These are phyloP conservation scores for Vanessa tameamea DNA, from an alignment of 1,140 invertebrate genomes.

Conservation along the genomic window DNA sequence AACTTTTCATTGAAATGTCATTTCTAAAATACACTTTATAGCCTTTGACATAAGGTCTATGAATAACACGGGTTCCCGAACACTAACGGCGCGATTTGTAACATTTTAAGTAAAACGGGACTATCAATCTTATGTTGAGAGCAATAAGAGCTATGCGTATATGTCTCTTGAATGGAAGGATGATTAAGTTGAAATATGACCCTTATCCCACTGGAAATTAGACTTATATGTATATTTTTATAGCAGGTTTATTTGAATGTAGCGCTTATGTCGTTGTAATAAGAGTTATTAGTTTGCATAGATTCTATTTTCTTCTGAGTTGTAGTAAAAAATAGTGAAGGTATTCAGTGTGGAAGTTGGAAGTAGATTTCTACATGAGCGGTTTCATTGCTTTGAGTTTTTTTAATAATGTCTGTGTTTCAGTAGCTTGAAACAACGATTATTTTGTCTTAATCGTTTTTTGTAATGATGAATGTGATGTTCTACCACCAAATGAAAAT, in stretches of 20 bases:
- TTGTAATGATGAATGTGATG: too few species aligned
- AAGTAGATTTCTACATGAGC: not conserved
- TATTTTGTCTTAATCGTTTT: too few species aligned
- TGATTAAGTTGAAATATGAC: not conserved
- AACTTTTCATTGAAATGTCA: not conserved
- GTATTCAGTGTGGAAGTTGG: not conserved
- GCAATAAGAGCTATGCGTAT: not conserved
- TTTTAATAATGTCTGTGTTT: not conserved
- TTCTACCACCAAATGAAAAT: too few species aligned
- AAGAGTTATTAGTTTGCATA: not conserved
- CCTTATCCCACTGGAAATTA: not conserved
- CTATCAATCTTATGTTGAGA: not conserved
- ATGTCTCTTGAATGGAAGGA: not conserved
- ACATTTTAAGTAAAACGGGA: not conserved
- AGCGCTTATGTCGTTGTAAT: not conserved
- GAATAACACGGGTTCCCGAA: not conserved
- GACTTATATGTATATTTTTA: not conserved
- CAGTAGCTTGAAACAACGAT: too few species aligned
- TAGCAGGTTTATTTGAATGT: not conserved
- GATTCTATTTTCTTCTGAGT: not conserved
- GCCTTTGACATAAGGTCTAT: not conserved
- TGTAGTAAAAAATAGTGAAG: not conserved
- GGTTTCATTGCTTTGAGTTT: not conserved
- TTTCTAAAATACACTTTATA: slow-evolving; percentile 8
- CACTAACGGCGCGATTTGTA: not conserved